Evolutionary conservation across 2,797 vertebrate species (phyloP).

Genomic region (Helostoma temminkii): DNA sequence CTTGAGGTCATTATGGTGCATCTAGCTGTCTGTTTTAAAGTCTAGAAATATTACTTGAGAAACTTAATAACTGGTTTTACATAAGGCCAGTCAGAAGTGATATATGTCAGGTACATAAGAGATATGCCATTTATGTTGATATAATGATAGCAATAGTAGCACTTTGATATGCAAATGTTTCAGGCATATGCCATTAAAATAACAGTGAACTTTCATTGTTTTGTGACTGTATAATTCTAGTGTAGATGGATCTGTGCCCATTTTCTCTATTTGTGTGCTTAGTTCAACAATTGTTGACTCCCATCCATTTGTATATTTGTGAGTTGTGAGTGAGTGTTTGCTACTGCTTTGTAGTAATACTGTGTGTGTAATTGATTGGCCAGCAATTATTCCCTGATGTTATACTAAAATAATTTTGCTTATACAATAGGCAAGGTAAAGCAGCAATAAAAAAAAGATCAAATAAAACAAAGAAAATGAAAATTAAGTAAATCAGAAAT

Average conservation of each 20-base stretch:
- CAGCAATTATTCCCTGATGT: slow-evolving; percentile 56
- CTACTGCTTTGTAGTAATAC: slow-evolving; percentile 13
- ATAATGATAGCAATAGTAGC: no score
- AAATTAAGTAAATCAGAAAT: no score
- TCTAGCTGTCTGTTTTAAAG: background rate
- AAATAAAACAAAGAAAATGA: no score
- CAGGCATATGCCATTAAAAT: background rate
- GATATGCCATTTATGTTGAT: background rate
- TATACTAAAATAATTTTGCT: no score
- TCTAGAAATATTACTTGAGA: background rate
- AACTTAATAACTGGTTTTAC: background rate
- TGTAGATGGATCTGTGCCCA: background rate
- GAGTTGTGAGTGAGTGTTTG: slow-evolving; percentile 4
- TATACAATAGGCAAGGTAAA: no score
- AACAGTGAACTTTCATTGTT: background rate
- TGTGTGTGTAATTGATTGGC: slow-evolving; percentile 66
- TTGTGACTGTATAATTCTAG: background rate
- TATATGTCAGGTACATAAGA: background rate
- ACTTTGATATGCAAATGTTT: background rate
- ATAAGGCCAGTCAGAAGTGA: background rate
- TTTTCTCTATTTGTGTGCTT: background rate
- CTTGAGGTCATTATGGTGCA: background rate
- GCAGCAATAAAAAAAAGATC: no score
- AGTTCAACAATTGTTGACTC: slow-evolving; percentile 4
- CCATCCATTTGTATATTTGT: background rate